Base-by-base conservation (phyloP, 2,888 invertebrate genomes). In the Tryphoninae sp. region DNA sequence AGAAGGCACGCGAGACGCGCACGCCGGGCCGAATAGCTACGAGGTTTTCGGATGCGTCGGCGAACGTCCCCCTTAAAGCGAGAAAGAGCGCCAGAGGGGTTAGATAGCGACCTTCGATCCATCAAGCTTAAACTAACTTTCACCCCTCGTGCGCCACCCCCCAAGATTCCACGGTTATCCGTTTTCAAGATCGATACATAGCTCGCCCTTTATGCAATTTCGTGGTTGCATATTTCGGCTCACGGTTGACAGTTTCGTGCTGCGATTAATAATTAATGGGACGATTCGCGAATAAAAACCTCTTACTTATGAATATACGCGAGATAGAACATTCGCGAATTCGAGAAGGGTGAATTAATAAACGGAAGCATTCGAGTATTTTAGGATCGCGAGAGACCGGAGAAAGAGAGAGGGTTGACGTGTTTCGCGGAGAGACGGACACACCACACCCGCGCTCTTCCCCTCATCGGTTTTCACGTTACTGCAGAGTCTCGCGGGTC, bases 11-110 rank as follows among this genome's bases (percentile, higher is more conserved):
- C 55, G 65, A 55, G 64, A 71, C 51, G 16, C 61, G 45, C 19
- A 8, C 67, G 55, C 26, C 61, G 71, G 4, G n/a, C 61, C 67
- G 51, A 65, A 16, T 65, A 77, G 53, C 65, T 23, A 26, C 51
- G 51, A 68, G 75, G 58, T 59, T n/a, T 75, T 82, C 75, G 79
- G 79, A 84, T 83, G 83, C 82, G 80, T 45, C 64, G 22, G 13
- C 40, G 59, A 69, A 64, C 45, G 61, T 33, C 45, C 40, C 23
- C 16, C 53, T 59, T 26, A 42, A 13, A 23, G 61, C 67, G 22
- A 68, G 45, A 33, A 67, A 67, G 67, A 22, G 23, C 65, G 55
- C 65, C 13, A 23, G 64, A 71, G 72, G 62, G 75, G 61, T 75
- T 67, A 76, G 61, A 73, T 81, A 78, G 78, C 78, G 67, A 81